Percentiles rank a stretch among this genome's conserved stretches.
Evolutionary conservation across 2,888 invertebrate species (phyloP).

Genomic region (Melinopterus prodromus): DNA sequence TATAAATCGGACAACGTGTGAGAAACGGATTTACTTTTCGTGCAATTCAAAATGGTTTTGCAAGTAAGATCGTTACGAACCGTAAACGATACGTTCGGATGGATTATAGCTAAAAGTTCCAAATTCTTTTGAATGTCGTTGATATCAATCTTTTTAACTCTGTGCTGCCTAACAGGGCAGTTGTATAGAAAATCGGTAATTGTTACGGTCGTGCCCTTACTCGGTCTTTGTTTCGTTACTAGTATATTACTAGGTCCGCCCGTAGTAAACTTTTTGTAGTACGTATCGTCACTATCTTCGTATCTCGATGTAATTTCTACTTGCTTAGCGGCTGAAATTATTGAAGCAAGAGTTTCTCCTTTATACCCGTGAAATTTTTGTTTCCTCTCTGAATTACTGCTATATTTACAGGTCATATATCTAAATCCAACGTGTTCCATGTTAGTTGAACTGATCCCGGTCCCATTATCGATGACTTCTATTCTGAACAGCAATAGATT

Average conservation of each 20-base stretch:
- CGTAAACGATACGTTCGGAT: slow-evolving; percentile 72
- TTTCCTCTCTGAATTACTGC: slow-evolving; percentile 63
- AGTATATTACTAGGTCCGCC: slow-evolving; percentile 46
- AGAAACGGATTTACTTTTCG: slow-evolving; percentile 65
- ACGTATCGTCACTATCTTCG: slow-evolving; percentile 63
- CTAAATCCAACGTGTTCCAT: slow-evolving; percentile 68
- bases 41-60: slow-evolving; percentile 67
- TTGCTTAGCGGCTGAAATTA: slow-evolving; percentile 65
- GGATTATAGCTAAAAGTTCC: slow-evolving; percentile 70
- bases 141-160: slow-evolving; percentile 65
- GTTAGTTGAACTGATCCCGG: slow-evolving; percentile 68
- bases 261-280: slow-evolving; percentile 62
- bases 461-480: slow-evolving; percentile 82
- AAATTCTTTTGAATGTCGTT: slow-evolving; percentile 68
- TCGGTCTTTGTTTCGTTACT: slow-evolving; percentile 63
- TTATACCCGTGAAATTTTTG: slow-evolving; percentile 71
- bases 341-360: slow-evolving; percentile 73
- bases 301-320: slow-evolving; percentile 69
- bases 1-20: slow-evolving; percentile 64
- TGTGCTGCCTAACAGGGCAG: slow-evolving; percentile 68
- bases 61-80: slow-evolving; percentile 72
- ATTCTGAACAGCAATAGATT: slow-evolving; percentile 68
- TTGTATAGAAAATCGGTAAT: slow-evolving; percentile 72
- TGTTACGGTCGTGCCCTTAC: slow-evolving; percentile 77
- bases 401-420: slow-evolving; percentile 72